Percentiles rank a stretch among this genome's conserved stretches.
Evolutionary conservation across 2,113 vertebrate species (phyloP).

Genomic region (Bos taurus): ARS-UCD2.0 NC_037332.1:12240501-12241000

Average conservation of each 20-base stretch:
- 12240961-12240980: background rate
- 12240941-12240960: background rate
- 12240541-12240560: background rate
- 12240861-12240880: background rate
- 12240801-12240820: background rate
- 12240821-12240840: background rate
- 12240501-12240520: background rate
- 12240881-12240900: background rate
- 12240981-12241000: background rate
- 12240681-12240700: background rate
- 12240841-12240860: background rate
- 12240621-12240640: background rate
- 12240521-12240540: background rate
- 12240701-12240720: background rate
- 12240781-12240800: background rate
- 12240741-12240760: background rate
- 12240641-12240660: background rate
- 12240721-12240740: background rate
- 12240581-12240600: background rate
- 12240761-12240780: background rate
- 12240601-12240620: background rate
- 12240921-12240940: background rate
- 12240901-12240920: background rate
- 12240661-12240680: background rate
- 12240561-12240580: background rate